A percentile compares a stretch with the other conserved stretches of the same genome.
These are phyloP conservation scores for Perccottus glenii DNA, from an alignment of 2,113 vertebrate genomes.

Conservation along the genomic window DNA sequence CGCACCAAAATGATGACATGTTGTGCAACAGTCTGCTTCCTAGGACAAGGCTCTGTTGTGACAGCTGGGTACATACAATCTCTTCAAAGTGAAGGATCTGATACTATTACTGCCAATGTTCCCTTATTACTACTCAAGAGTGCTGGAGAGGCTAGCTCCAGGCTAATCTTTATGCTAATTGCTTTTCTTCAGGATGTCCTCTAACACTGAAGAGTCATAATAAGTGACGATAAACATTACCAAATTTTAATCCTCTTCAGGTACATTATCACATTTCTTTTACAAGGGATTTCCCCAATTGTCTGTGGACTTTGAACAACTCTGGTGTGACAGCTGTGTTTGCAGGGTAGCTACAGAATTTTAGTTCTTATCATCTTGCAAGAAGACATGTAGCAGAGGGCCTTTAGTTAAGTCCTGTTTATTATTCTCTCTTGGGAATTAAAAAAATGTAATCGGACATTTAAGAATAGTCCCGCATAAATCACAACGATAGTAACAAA, in stretches of 20 bases:
- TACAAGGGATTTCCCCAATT: constrained; percentile 32
- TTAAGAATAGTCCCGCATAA: too few relatives aligned
- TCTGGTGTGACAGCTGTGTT: neutral
- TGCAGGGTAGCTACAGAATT: constrained; percentile 19
- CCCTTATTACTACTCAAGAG: constrained; percentile 30
- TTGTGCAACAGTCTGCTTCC: constrained; percentile 49
- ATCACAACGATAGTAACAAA: too few relatives aligned
- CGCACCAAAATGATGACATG: constrained; percentile 51
- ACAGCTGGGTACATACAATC: constrained; percentile 51
- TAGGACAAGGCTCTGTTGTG: constrained; percentile 45
- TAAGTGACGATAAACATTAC: constrained; percentile 41
- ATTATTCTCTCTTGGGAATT: too few relatives aligned
- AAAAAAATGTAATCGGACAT: too few relatives aligned
- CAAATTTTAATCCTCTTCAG: constrained; percentile 13
- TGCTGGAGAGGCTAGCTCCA: constrained; percentile 20
- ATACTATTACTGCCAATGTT: constrained; percentile 38
- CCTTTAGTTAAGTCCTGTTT: neutral
- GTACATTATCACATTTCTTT: constrained; percentile 17
- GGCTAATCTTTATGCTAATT: constrained; percentile 57
- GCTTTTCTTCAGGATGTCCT: constrained; percentile 36
- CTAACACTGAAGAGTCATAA: constrained; percentile 47
- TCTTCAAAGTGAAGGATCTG: constrained; percentile 55
- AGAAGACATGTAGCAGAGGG: neutral
- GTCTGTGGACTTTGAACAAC: neutral
- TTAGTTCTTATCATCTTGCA: constrained; percentile 16